These are phyloP conservation scores for Bombylius major DNA, from an alignment of 2,888 invertebrate species.

Conservation along the genomic window DNA sequence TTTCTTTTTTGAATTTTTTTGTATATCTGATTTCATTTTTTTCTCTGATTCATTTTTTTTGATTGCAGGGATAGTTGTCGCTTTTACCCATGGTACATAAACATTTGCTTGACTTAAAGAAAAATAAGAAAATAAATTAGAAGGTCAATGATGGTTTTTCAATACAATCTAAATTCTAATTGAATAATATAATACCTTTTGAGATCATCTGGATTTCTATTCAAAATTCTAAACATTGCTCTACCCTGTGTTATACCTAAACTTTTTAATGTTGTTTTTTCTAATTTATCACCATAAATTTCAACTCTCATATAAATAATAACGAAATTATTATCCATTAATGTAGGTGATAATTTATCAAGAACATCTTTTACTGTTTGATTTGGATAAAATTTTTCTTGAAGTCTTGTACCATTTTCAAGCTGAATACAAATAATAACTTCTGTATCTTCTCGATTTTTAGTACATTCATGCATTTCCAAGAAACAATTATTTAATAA, in stretches of 20 bases:
- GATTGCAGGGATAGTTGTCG: conserved; percentile 25
- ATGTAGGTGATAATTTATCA: conserved; percentile 41
- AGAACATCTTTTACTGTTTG: conserved; percentile 46
- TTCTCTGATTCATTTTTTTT: not conserved
- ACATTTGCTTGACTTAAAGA: conserved; percentile 56
- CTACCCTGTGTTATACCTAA: conserved; percentile 65
- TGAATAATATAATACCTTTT: conserved; percentile 36
- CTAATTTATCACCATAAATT: conserved; percentile 55
- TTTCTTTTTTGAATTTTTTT: not conserved
- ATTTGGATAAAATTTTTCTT: conserved; percentile 46
- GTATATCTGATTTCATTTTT: not conserved
- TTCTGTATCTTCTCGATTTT: conserved; percentile 46
- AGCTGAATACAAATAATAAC: conserved; percentile 66
- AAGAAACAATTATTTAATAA: conserved; percentile 82
- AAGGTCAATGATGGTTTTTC: no score
- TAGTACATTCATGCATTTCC: conserved; percentile 62
- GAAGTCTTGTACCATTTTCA: conserved; percentile 55
- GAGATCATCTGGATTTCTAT: conserved; percentile 52
- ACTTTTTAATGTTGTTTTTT: conserved; percentile 56
- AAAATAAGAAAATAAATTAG: not conserved
- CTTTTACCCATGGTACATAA: conserved; percentile 32
- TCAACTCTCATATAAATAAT: conserved; percentile 69
- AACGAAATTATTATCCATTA: conserved; percentile 51
- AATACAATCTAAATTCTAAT: not conserved
- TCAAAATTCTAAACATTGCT: conserved; percentile 57